Base-by-base conservation (phyloP, 2,113 vertebrate species). In the Percopsis transmontana region DNA sequence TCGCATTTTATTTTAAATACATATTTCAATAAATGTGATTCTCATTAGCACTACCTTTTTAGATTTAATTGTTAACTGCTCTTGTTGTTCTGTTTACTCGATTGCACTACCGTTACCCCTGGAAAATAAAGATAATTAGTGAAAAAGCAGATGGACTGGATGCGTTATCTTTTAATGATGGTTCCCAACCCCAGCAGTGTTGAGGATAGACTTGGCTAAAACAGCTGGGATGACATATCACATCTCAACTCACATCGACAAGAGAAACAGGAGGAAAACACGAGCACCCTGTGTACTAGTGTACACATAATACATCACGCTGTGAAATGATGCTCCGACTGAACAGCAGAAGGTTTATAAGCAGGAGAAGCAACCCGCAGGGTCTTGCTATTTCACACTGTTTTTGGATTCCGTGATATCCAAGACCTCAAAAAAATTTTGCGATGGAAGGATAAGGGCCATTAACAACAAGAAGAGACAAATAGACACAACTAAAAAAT, bases 121-220 rank as follows among this genome's bases (percentile, higher is more conserved):
- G 12, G 14, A 12, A 57, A 61, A 71, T 76, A 83, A 68, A 66
- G 62, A 76, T 76, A 75, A 88, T 88, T 82, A 88, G 70, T 59
- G 60, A 48, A 77, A 47, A 83, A 79, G 70, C 84, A 86, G 77
- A 84, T 68, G 64, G 79, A 70, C 61, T 42, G 69, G 27, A 47
- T 78, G 74, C 77, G 76, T 76, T 82, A 76, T 58, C 48, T 33
- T 39, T 27, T 74, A 66, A 75, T 64, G 69, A 62, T 70, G 53
- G 75, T 76, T 68, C 58, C 48, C 52, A 1, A 44, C 20, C 10
- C 48, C 58, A 72, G 54, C 60, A 72, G 58, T 70, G 16, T 8
- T 21, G 47, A 20, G 66, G 9, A 42, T 54, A 42, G 24, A 64
- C 41, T 16, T 24, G 40, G 62, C 33, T 5, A 24, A 55, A 67